These are phyloP conservation scores for Drosophila ogumai DNA, from an alignment of 1,140 invertebrate species.

Conservation along the genomic window DNA sequence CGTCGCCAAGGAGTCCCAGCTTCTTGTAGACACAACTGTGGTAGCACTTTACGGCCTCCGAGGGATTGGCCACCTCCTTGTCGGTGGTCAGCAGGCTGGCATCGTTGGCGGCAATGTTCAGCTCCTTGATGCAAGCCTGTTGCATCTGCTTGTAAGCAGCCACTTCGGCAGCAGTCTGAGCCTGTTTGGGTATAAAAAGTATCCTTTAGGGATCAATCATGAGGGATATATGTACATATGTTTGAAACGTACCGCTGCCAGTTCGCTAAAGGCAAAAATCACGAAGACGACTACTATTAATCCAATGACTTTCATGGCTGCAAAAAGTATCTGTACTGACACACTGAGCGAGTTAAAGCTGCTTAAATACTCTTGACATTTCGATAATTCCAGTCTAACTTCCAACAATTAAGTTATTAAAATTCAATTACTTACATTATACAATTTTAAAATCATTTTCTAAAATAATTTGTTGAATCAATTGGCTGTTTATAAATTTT, in stretches of 20 bases:
- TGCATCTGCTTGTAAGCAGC: slow-evolving; percentile 52
- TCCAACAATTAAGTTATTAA: slow-evolving; percentile 62
- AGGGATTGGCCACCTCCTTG: slow-evolving; percentile 55
- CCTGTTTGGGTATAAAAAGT: slow-evolving; percentile 6
- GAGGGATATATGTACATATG: neutral
- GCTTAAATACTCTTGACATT: slow-evolving; percentile 46
- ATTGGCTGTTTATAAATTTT: slow-evolving; percentile 11
- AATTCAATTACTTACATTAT: slow-evolving; percentile 53
- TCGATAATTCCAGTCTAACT: neutral
- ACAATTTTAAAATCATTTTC: slow-evolving; percentile 30
- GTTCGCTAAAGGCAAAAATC: slow-evolving; percentile 20
- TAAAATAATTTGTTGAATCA: slow-evolving; percentile 18
- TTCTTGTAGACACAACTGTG: slow-evolving; percentile 72
- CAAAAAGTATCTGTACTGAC: slow-evolving; percentile 1
- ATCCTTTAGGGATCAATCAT: neutral
- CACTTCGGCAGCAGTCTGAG: slow-evolving; percentile 50
- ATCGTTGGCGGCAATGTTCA: slow-evolving; percentile 50
- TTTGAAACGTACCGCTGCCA: slow-evolving; percentile 18
- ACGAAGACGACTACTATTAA: slow-evolving; percentile 30
- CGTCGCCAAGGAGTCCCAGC: slow-evolving; percentile 48
- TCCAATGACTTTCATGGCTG: slow-evolving; percentile 38
- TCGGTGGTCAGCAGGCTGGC: slow-evolving; percentile 36
- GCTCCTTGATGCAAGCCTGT: slow-evolving; percentile 66
- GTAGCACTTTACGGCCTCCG: slow-evolving; percentile 59
- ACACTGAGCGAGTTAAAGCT: neutral